phyloP scores from a whole-genome alignment of 1,140 invertebrate species.

The Coptotermes formosanus region DNA sequence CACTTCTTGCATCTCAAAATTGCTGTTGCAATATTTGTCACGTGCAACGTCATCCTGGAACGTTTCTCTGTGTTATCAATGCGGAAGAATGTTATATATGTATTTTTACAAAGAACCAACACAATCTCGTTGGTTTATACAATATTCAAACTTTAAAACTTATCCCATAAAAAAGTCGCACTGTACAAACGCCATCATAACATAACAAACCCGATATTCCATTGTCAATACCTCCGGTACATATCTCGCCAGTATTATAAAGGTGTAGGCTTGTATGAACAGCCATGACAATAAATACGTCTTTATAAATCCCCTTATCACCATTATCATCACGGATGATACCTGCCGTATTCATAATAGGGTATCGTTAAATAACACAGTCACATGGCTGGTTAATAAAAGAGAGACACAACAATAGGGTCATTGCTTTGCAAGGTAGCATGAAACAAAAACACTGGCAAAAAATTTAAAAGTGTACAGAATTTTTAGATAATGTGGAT shows the following conservation, averaged over 20 bases:
- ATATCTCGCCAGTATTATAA: background rate
- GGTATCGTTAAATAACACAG: slow-evolving; percentile 1
- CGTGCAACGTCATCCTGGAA: too few relatives aligned
- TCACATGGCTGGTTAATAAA: background rate
- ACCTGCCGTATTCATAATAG: background rate
- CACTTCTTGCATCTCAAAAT: too few relatives aligned
- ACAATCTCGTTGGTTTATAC: too few relatives aligned
- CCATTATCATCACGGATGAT: background rate
- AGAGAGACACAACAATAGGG: background rate
- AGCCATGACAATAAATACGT: background rate
- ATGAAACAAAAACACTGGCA: background rate
- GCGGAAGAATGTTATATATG: too few relatives aligned
- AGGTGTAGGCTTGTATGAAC: background rate
- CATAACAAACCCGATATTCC: background rate
- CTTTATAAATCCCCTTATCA: slow-evolving; percentile 9
- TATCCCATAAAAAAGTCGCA: background rate
- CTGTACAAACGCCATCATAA: background rate
- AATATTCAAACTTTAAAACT: background rate
- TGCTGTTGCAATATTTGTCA: too few relatives aligned
- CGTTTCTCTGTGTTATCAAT: too few relatives aligned
- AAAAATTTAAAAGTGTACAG: too few relatives aligned
- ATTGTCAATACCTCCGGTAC: background rate
- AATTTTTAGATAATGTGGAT: too few relatives aligned
- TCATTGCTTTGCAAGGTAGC: background rate
- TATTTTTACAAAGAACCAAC: too few relatives aligned